Evolutionary conservation across 2,113 vertebrate genomes (phyloP).

Genomic region (Phoenicopterus ruber): DNA sequence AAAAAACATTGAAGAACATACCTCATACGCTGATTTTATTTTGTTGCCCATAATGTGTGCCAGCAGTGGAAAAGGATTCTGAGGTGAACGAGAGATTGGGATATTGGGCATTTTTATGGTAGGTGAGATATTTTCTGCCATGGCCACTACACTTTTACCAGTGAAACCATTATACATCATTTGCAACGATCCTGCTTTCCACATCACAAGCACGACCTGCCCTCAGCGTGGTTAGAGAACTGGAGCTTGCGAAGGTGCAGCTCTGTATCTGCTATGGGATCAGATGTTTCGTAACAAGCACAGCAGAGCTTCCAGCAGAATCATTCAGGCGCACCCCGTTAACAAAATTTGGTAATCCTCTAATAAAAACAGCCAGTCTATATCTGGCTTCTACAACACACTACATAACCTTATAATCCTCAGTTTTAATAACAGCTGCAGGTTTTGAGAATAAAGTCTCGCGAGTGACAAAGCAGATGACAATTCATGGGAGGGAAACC

Average conservation of each 20-base stretch:
- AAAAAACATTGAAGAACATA: not conserved
- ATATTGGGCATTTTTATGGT: not conserved
- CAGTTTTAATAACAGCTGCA: constrained; percentile 64
- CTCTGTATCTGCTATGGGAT: not conserved
- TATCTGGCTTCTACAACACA: constrained; percentile 25
- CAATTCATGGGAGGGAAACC: not conserved
- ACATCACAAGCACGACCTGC: rapidly evolving
- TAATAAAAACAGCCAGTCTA: constrained; percentile 61
- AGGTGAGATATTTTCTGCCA: not conserved
- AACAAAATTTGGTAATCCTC: constrained; percentile 62
- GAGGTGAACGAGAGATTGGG: not conserved
- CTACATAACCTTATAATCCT: constrained; percentile 63
- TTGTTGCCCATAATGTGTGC: not conserved
- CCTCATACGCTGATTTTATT: not conserved
- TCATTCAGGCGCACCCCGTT: constrained; percentile 7
- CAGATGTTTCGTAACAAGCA: constrained; percentile 35
- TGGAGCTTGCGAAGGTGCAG: not conserved
- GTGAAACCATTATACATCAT: not conserved
- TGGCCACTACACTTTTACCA: not conserved
- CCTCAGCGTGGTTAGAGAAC: not conserved
- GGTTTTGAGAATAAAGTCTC: constrained; percentile 32
- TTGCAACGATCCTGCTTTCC: not conserved
- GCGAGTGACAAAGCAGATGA: constrained; percentile 29
- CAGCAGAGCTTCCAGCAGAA: constrained; percentile 25
- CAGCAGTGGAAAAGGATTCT: not conserved